Conservation (phyloP, 2,888 invertebrate species). For the Crossocerus cetratus region DNA sequence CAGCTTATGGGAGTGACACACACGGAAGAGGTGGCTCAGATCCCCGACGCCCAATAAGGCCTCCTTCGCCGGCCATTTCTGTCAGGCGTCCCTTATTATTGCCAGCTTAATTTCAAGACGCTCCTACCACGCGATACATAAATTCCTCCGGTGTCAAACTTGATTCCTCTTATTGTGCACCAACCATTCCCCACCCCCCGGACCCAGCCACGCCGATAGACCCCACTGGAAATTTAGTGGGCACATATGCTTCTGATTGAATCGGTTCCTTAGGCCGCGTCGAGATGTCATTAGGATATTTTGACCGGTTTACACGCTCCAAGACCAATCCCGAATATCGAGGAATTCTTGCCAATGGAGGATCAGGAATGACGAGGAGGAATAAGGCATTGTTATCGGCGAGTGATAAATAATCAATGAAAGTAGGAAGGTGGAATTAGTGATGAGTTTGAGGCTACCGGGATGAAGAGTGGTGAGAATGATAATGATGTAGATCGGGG, state of each 20-base stretch:
- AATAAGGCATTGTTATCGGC: conserved; percentile 3
- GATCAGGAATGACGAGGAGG: conserved; percentile 16
- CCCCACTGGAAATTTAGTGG: no score
- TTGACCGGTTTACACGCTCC: neutral
- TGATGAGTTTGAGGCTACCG: conserved; percentile 48
- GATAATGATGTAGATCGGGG: conserved; percentile 44
- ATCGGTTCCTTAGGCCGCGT: no score
- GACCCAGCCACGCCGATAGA: no score
- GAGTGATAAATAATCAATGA: conserved; percentile 12
- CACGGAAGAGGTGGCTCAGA: no score
- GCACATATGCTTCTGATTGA: no score
- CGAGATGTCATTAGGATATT: no score
- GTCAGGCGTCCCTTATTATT: no score
- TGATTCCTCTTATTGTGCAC: neutral
- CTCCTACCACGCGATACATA: neutral
- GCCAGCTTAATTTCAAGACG: no score
- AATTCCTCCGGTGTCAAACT: neutral
- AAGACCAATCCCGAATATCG: neutral
- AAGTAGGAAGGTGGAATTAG: conserved; percentile 36
- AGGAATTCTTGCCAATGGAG: neutral
- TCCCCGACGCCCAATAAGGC: no score
- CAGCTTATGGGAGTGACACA: no score
- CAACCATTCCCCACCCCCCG: no score
- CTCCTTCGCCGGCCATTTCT: no score
- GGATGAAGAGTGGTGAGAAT: conserved; percentile 45